Base-by-base conservation (phyloP, 2,113 vertebrate genomes). In the Myotis yumanensis region DNA sequence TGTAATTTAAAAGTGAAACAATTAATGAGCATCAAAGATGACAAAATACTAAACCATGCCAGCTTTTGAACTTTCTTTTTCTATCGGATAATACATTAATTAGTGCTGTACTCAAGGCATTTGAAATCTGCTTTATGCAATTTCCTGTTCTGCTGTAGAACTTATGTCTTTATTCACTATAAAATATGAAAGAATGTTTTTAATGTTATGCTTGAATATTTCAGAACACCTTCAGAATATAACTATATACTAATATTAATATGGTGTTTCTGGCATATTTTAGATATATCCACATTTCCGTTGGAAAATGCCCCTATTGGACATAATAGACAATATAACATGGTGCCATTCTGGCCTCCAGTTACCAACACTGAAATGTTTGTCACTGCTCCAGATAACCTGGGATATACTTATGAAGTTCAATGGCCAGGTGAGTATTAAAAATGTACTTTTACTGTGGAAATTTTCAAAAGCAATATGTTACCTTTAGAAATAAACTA, bases 321-420 rank as follows among this genome's bases (percentile, higher is more conserved):
- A 90, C 99, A 99, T 91, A 99, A 99, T 89, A 97, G 99, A 59
- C 98, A 98, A 86, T 99, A 99, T 94, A 99, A 99, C 96, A 99
- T 99, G 99, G 99, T 99, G 11, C 99, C 99, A 18, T 99, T 99
- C 97, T 99, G 99, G 99, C 99, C 99, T 81, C 99, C 99, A 0
- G 97, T 99, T 72, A 99, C 98, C 32, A 99, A 99, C 43, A 98
- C 98, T 6, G 99, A 99, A 97, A 99, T 99, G 99, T 99, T 99
- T 97, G 90, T 99, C 64, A 98, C 99, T 0, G 99, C 99, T 64
- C 98, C 99, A 25, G 99, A 99, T 86, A 99, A 99, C 88, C 97
- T 99, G 0, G 99, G 99, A 40, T 99, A 99, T 93, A 98, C 98
- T 66, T 99, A 99, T 0, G 99, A 99, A 91, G 98, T 99, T 0